These are phyloP conservation scores for Sander vitreus DNA, from an alignment of 2,113 vertebrate species.

Conservation along the genomic window DNA sequence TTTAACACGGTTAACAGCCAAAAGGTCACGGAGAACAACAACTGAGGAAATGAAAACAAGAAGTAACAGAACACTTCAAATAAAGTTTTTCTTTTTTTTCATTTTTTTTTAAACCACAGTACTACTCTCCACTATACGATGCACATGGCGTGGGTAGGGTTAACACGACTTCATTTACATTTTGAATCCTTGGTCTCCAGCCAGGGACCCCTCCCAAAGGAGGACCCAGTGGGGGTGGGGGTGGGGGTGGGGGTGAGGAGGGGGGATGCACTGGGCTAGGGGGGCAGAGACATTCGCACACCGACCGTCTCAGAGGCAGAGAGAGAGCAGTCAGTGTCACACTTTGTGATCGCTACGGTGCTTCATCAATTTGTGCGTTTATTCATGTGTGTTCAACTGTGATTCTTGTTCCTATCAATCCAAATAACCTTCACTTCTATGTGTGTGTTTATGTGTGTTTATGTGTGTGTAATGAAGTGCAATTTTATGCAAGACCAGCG, in stretches of 20 bases:
- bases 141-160: conserved; percentile 83
- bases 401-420: conserved; percentile 23
- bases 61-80: conserved; percentile 68
- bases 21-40: conserved; percentile 65
- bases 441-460: conserved; percentile 29
- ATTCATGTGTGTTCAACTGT: conserved; percentile 7
- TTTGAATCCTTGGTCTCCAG: conserved; percentile 81
- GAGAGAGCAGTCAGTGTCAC: conserved; percentile 38
- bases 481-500: conserved; percentile 46
- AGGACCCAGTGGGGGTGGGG: conserved; percentile 85
- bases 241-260: conserved; percentile 48
- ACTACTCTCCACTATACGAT: conserved; percentile 83
- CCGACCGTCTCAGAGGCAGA: conserved; percentile 74
- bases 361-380: conserved; percentile 10
- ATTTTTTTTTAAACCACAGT: conserved; percentile 69
- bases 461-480: conserved; percentile 21
- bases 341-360: neutral
- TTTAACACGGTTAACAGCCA: conserved; percentile 53
- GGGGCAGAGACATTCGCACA: conserved; percentile 85
- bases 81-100: conserved; percentile 16
- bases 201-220: conserved; percentile 87
- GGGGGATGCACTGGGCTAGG: conserved; percentile 85
- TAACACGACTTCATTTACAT: conserved; percentile 85
- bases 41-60: conserved; percentile 62
- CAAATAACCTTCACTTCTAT: conserved; percentile 1